Conservation (phyloP, 2,797 vertebrate species). For the Kryptopterus vitreolus region DNA sequence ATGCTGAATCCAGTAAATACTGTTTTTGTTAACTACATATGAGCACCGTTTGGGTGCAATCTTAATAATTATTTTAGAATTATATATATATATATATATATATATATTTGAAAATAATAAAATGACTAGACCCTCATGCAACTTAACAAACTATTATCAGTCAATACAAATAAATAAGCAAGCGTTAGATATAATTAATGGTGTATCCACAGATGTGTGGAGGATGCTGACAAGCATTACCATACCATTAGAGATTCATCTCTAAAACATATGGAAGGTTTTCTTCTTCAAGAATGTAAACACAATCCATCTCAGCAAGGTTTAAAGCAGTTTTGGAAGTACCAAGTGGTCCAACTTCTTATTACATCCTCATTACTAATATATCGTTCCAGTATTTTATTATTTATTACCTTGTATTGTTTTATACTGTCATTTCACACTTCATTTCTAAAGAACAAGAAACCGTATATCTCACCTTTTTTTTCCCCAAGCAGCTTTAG, state of each 20-base stretch:
- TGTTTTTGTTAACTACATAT: no score
- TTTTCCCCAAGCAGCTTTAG: no score
- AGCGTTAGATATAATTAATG: slow-evolving; percentile 60
- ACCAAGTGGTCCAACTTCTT: background rate
- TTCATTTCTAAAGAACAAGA: background rate
- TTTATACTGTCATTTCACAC: background rate
- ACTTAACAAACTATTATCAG: no score
- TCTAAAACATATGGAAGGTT: no score
- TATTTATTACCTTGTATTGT: background rate
- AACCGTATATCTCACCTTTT: background rate
- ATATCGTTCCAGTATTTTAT: background rate
- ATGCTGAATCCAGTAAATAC: no score
- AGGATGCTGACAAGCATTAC: slow-evolving; percentile 57
- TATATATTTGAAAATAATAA: no score
- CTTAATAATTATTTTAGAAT: no score
- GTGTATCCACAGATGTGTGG: slow-evolving; percentile 57
- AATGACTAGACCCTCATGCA: no score
- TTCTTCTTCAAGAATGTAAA: no score
- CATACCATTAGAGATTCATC: no score
- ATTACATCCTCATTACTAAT: background rate
- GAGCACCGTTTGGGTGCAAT: no score
- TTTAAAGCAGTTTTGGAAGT: background rate
- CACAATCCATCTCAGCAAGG: background rate
- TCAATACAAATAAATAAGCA: slow-evolving; percentile 61
- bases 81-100: no score